Conservation (phyloP, 92 coral and sea anemone genomes). For the Bergia sp. region DNA sequence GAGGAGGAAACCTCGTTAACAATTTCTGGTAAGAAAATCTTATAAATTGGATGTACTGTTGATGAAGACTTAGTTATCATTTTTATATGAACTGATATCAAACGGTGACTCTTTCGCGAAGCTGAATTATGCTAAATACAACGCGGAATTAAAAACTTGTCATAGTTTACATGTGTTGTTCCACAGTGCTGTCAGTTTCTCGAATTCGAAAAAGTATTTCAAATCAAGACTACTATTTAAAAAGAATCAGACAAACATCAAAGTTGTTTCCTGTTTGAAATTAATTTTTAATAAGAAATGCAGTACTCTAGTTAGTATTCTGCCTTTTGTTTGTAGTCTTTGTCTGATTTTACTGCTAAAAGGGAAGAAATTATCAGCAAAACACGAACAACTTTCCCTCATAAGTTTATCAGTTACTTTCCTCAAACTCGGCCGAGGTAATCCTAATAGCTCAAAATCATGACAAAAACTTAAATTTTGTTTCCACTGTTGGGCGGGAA, state of each 20-base stretch:
- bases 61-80: background rate
- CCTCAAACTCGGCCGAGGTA: too few species aligned
- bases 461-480: background rate
- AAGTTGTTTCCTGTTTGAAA: conserved; percentile 9
- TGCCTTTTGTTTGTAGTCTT: background rate
- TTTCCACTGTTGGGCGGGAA: background rate
- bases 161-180: background rate
- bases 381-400: background rate
- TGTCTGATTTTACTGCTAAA: background rate
- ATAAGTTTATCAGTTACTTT: background rate
- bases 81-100: too few species aligned
- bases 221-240: background rate
- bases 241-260: background rate
- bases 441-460: background rate
- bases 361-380: background rate
- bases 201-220: background rate
- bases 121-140: background rate
- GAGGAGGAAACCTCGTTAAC: background rate
- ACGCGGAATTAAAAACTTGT: background rate
- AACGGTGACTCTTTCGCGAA: background rate
- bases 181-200: background rate
- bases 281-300: conserved; percentile 33
- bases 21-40: conserved; percentile 5
- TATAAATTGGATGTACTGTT: too few species aligned
- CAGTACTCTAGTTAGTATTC: background rate